Conservation (phyloP, 2,888 invertebrate species). For the Alentia gelatinosa region DNA sequence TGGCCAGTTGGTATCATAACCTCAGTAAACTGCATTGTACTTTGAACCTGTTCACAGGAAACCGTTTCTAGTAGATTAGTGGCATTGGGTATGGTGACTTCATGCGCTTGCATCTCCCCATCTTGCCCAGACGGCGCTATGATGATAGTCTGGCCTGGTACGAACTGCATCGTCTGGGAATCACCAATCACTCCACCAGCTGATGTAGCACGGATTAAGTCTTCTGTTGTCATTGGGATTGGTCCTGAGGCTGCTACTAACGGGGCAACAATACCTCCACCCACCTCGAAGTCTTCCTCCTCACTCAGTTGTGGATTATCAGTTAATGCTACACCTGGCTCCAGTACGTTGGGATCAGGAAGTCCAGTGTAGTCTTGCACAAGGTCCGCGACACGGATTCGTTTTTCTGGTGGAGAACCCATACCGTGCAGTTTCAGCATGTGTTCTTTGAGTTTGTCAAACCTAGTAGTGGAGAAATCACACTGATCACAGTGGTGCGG, state of each 20-base stretch:
- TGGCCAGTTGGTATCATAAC: slow-evolving; percentile 54
- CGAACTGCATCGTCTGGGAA: slow-evolving; percentile 40
- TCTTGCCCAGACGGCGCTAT: slow-evolving; percentile 41
- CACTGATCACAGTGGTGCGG: slow-evolving; percentile 81
- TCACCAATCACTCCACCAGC: neutral
- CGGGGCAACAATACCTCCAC: neutral
- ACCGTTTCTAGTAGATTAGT: neutral
- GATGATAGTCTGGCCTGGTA: slow-evolving; percentile 55
- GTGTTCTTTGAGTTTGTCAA: slow-evolving; percentile 83
- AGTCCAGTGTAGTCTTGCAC: neutral
- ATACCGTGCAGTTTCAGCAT: slow-evolving; percentile 78
- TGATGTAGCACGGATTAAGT: neutral
- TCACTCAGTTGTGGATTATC: neutral
- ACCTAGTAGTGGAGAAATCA: slow-evolving; percentile 82
- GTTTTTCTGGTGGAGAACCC: slow-evolving; percentile 72
- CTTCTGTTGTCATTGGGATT: neutral
- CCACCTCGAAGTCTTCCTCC: neutral
- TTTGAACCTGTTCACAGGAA: neutral
- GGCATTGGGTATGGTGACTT: neutral
- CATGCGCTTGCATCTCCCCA: slow-evolving; percentile 15
- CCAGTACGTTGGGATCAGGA: neutral
- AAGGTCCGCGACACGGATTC: slow-evolving; percentile 65
- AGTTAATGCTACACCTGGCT: neutral
- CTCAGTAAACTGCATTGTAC: slow-evolving; percentile 41
- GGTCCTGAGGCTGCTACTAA: neutral